Conservation (phyloP, 2,113 vertebrate species). For the Macrotis lagotis region DNA sequence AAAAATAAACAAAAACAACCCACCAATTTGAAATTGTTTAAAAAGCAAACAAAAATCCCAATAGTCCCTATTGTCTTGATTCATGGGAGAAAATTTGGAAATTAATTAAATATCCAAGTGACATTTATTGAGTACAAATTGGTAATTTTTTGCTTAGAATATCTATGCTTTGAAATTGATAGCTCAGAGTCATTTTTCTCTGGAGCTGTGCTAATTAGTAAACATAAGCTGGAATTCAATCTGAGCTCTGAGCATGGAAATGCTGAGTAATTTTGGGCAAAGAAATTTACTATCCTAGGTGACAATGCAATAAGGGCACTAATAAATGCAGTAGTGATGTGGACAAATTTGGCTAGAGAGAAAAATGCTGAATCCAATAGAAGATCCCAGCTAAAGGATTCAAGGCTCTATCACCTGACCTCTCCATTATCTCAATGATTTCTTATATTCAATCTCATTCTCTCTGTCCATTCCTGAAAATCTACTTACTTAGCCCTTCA, state of each 20-base stretch:
- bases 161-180: not conserved
- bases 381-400: not conserved
- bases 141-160: not conserved
- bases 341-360: not conserved
- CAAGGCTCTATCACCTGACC: not conserved
- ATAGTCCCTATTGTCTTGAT: not conserved
- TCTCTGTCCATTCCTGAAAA: not conserved
- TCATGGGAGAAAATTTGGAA: not conserved
- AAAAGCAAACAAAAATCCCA: not conserved
- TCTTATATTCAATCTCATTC: not conserved
- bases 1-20: too few species aligned
- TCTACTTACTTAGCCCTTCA: not conserved
- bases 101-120: conserved; percentile 18
- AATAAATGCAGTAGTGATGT: not conserved
- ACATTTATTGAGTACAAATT: not conserved
- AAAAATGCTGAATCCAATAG: conserved; percentile 4
- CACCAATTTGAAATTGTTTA: not conserved
- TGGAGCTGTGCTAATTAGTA: not conserved
- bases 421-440: not conserved
- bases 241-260: conserved; percentile 7
- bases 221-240: not conserved
- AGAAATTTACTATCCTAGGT: not conserved
- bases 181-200: not conserved
- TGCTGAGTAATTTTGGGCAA: not conserved
- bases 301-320: not conserved